Base-by-base conservation (phyloP, 2,888 invertebrate species). In the Germaria angustata region DNA sequence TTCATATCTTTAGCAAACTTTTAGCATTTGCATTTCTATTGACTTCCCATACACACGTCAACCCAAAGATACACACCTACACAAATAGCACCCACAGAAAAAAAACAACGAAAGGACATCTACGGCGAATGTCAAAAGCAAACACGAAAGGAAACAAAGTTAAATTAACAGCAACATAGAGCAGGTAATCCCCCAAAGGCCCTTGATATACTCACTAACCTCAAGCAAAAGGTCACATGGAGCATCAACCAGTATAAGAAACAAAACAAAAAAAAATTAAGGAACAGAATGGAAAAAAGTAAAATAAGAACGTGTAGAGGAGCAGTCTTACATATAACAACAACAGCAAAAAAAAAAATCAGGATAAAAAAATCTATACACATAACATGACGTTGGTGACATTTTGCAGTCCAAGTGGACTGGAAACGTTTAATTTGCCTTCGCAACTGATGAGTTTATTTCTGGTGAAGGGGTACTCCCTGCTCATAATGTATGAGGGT, bases 81-180 rank as follows among this genome's bases (percentile, higher is more conserved):
- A 61, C 13, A 34, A 41, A 41, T 4, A 2, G 11, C 15, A n/a
- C n/a, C n/a, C n/a, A 24, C 5, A 28, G 5, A 22, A 13, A 22
- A n/a, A 49, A 17, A 15, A 17, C 28, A 78, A 59, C 32, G 39
- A 66, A 72, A 72, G 72, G 59, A 79, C 72, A 79, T 59, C 32
- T 34, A 72, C 51, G 66, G 76, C 57, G 81, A 71, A 81, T 76
- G 76, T 59, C 71, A 71, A 81, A 69, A 71, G 76, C 55, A 76
- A 71, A 71, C 65, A 81, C 13, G 57, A 76, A 76, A 66, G 76
- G 65, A 81, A 76, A 76, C 71, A 80, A 80, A 80, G 75, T 80
- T 80, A 80, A 75, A 76, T 75, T 77, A 76, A 77, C 76, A 71
- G 65, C 76, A 81, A 65, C 76, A 76, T 66, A 59, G 28, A 28